Evolutionary conservation across 2,797 vertebrate genomes (phyloP).

Genomic region (Lophius americanus): DNA sequence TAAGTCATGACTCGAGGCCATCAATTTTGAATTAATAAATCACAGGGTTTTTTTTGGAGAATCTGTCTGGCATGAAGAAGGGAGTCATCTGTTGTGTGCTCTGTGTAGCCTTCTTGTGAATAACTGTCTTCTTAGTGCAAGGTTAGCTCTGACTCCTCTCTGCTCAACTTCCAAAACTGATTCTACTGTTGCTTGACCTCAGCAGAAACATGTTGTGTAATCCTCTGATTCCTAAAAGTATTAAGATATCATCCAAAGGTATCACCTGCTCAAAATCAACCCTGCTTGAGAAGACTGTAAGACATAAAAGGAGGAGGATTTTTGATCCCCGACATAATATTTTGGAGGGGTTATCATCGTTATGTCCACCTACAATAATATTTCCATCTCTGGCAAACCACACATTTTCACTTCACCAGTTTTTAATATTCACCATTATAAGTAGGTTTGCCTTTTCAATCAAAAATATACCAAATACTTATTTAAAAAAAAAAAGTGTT

Average conservation of each 20-base stretch:
- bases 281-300: background rate
- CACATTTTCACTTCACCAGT: too few species aligned
- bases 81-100: background rate
- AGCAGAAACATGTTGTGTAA: conserved; percentile 55
- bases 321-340: too few species aligned
- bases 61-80: background rate
- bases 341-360: too few species aligned
- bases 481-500: too few species aligned
- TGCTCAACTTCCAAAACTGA: conserved; percentile 53
- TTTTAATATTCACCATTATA: too few species aligned
- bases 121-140: conserved; percentile 5
- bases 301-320: conserved; percentile 20
- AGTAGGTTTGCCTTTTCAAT: too few species aligned
- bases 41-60: conserved; percentile 1
- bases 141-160: conserved; percentile 4
- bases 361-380: too few species aligned
- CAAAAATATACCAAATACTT: too few species aligned
- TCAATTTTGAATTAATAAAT: conserved; percentile 15
- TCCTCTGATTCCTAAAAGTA: conserved; percentile 43
- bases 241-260: conserved; percentile 23
- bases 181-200: conserved; percentile 41
- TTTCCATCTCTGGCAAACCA: too few species aligned
- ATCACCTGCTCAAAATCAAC: conserved; percentile 12
- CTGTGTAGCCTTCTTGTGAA: background rate
- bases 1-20: background rate